Evolutionary conservation across 2,888 invertebrate genomes (phyloP).

Genomic region (Pediacus dermestoides): DNA sequence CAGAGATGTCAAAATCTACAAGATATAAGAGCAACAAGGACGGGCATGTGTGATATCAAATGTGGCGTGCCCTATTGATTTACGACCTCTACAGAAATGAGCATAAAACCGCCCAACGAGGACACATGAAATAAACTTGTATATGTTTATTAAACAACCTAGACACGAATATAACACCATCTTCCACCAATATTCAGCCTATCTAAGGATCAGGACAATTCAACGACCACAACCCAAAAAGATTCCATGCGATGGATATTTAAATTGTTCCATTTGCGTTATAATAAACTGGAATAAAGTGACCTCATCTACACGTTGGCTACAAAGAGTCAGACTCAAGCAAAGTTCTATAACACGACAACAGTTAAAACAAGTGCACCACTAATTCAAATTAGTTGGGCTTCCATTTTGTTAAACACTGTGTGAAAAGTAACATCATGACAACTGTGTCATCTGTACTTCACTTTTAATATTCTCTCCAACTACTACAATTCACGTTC

Average conservation of each 20-base stretch:
- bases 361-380: conserved; percentile 21
- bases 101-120: conserved; percentile 17
- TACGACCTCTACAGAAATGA: conserved; percentile 24
- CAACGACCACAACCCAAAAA: no score
- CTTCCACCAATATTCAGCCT: no score
- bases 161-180: no score
- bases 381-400: conserved; percentile 23
- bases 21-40: conserved; percentile 15
- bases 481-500: conserved; percentile 8
- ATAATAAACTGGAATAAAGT: no score
- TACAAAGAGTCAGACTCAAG: conserved; percentile 18
- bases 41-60: conserved; percentile 21
- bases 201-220: no score
- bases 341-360: conserved; percentile 19
- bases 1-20: conserved; percentile 16
- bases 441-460: conserved; percentile 18
- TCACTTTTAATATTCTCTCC: conserved; percentile 15
- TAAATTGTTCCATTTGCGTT: no score
- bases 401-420: conserved; percentile 18
- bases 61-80: conserved; percentile 25
- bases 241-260: no score
- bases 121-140: conserved; percentile 1
- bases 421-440: conserved; percentile 16
- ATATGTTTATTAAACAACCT: not conserved
- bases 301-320: conserved; percentile 18